A percentile compares a stretch with the other conserved stretches of the same genome.
Evolutionary conservation across 2,113 vertebrate species (phyloP).

Genomic region (Triplophysa siluroides): DNA sequence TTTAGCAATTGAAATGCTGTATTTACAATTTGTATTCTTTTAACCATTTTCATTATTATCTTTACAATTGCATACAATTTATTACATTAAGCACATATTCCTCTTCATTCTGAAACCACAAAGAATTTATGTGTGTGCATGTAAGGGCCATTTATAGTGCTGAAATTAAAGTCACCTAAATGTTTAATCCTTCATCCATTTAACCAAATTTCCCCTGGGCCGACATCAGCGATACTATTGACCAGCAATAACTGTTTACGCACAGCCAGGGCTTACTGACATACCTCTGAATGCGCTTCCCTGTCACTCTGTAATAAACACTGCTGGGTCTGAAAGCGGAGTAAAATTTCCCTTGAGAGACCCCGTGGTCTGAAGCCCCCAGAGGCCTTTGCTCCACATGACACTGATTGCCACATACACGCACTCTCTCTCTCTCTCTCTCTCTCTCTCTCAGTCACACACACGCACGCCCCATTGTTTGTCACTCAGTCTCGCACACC

Average conservation of each 20-base stretch:
- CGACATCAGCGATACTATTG: constrained; percentile 37
- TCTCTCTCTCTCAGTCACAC: constrained; percentile 9
- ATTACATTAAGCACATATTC: not conserved
- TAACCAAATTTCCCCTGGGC: constrained; percentile 38
- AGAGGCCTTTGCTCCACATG: constrained; percentile 28
- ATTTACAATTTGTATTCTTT: too few relatives aligned
- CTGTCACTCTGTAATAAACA: constrained; percentile 49
- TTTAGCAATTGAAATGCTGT: too few relatives aligned
- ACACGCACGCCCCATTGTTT: constrained; percentile 21
- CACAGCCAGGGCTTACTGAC: constrained; percentile 20
- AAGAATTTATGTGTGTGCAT: not conserved
- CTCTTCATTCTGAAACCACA: not conserved
- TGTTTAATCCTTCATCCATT: constrained; percentile 41
- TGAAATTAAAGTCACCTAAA: constrained; percentile 27
- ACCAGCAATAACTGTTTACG: constrained; percentile 27
- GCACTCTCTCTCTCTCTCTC: constrained; percentile 36
- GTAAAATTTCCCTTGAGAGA: constrained; percentile 45
- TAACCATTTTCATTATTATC: too few relatives aligned
- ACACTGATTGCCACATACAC: constrained; percentile 42
- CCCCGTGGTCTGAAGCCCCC: constrained; percentile 27
- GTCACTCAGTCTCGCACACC: constrained; percentile 37
- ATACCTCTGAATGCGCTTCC: constrained; percentile 30
- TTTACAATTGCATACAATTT: not conserved
- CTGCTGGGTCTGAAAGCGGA: constrained; percentile 28
- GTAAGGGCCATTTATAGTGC: not conserved